phyloP scores from a whole-genome alignment of 2,888 invertebrate species.

The Ormyrus thymus region DNA sequence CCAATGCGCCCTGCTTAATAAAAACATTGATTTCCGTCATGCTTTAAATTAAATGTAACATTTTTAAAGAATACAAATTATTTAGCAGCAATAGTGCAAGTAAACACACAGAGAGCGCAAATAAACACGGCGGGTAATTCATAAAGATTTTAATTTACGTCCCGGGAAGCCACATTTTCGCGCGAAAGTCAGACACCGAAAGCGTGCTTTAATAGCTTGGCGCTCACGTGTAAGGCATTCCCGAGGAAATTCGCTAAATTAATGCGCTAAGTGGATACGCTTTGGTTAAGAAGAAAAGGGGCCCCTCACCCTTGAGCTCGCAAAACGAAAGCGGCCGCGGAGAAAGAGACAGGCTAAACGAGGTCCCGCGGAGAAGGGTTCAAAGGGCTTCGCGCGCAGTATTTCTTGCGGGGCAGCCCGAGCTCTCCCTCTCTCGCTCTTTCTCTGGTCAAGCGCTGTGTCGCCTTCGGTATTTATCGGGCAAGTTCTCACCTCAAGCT shows the following conservation, averaged over 20 bases:
- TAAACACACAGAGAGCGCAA: conserved; percentile 1
- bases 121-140: conserved; percentile 30
- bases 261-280: conserved; percentile 67
- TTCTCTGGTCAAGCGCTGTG: conserved; percentile 73
- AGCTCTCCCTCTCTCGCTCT: conserved; percentile 37
- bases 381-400: conserved; percentile 64
- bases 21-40: too few species aligned
- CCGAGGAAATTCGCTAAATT: conserved; percentile 66
- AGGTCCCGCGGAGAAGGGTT: conserved; percentile 41
- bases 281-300: conserved; percentile 66
- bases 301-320: conserved; percentile 10
- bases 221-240: conserved; percentile 29
- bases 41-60: too few species aligned
- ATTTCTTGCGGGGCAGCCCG: conserved; percentile 70
- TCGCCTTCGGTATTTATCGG: conserved; percentile 75
- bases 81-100: background rate
- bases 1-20: too few species aligned
- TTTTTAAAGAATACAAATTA: conserved; percentile 23
- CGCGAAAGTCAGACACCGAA: conserved; percentile 20
- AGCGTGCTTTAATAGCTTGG: conserved; percentile 54
- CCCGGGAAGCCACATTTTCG: background rate
- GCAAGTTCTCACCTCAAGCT: conserved; percentile 75
- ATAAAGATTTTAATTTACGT: conserved; percentile 47
- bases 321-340: background rate
- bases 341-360: conserved; percentile 17